Evolutionary conservation across 2,888 invertebrate species (phyloP), one percentile per base, ranked within the genome.

Genomic region (Acheta domesticus): DNA sequence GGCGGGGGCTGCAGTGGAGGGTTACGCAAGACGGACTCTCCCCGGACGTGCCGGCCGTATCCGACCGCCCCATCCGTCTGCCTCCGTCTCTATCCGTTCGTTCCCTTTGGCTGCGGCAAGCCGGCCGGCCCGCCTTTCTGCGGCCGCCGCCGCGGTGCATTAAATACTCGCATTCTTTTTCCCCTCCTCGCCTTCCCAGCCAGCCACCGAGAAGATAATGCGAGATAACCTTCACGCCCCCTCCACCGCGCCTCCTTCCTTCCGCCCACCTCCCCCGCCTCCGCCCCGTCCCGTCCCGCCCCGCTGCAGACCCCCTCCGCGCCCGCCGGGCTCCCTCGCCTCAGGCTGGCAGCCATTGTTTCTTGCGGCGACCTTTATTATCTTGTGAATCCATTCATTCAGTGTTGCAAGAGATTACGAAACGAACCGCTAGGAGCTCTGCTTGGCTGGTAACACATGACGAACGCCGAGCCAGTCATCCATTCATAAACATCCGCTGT

Each of bases 181-280:
- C 62, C n/a, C n/a, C 62, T 14, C 62, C 62, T 62, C n/a, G 36
- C 62, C 62, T 62, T 62, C 62, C 62, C 62, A 62, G 62, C 16
- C 62, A 62, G n/a, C 62, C 62, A 62, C 62, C 62, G 62, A 62
- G 62, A 62, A 62, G 62, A 62, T 62, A 62, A 62, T 62, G 62
- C 62, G 62, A 62, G 62, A 62, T 62, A 62, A 62, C 62, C 62
- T 62, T 62, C 62, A 62, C 62, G 62, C 62, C 62, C 62, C 62
- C 62, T 19, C 62, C n/a, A 14, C 62, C n/a, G 16, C n/a, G 62
- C n/a, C 62, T n/a, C 62, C 36, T 36, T n/a, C 62, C 62, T 62
- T n/a, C 62, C 14, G 4, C 62, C n/a, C 62, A 12, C 62, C n/a
- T n/a, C 8, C n/a, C 16, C 62, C n/a, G 16, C 62, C 62, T 19